Percentiles rank a stretch among this genome's conserved stretches.
These are phyloP conservation scores for Hanleya hanleyi DNA, from an alignment of 2,888 invertebrate species.

Conservation along the genomic window DNA sequence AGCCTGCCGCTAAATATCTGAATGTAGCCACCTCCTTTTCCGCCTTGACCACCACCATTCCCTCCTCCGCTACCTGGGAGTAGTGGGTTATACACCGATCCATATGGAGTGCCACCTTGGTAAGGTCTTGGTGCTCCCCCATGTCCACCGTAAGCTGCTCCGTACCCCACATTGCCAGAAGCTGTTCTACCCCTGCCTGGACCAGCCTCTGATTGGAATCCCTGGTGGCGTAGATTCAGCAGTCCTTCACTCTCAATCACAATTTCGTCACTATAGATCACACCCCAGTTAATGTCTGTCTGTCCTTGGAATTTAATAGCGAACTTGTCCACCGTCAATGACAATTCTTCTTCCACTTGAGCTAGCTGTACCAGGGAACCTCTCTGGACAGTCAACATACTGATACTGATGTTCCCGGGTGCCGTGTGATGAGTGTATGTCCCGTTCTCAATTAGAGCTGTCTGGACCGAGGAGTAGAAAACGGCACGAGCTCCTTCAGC, in stretches of 20 bases:
- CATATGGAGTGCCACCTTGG: slow-evolving; percentile 52
- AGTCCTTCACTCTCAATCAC: slow-evolving; percentile 52
- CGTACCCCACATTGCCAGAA: slow-evolving; percentile 41
- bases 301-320: slow-evolving; percentile 49
- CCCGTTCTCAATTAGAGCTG: slow-evolving; percentile 53
- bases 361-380: slow-evolving; percentile 46
- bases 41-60: slow-evolving; percentile 49
- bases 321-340: slow-evolving; percentile 43
- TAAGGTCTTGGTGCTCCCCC: slow-evolving; percentile 51
- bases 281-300: slow-evolving; percentile 49
- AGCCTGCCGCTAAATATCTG: slow-evolving; percentile 49
- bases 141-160: slow-evolving; percentile 60
- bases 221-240: slow-evolving; percentile 47
- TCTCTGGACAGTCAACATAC: slow-evolving; percentile 50
- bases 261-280: slow-evolving; percentile 45
- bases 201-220: slow-evolving; percentile 41
- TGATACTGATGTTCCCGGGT: slow-evolving; percentile 52
- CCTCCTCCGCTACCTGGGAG: slow-evolving; percentile 56
- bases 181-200: slow-evolving; percentile 41
- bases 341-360: slow-evolving; percentile 40
- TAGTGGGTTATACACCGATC: slow-evolving; percentile 50
- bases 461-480: slow-evolving; percentile 52
- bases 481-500: slow-evolving; percentile 50
- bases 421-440: slow-evolving; percentile 44
- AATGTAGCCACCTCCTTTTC: slow-evolving; percentile 56